Evolutionary conservation across 1,140 invertebrate genomes (phyloP), one percentile per base, ranked within the genome.

Genomic region (Aphidius ervi): DNA sequence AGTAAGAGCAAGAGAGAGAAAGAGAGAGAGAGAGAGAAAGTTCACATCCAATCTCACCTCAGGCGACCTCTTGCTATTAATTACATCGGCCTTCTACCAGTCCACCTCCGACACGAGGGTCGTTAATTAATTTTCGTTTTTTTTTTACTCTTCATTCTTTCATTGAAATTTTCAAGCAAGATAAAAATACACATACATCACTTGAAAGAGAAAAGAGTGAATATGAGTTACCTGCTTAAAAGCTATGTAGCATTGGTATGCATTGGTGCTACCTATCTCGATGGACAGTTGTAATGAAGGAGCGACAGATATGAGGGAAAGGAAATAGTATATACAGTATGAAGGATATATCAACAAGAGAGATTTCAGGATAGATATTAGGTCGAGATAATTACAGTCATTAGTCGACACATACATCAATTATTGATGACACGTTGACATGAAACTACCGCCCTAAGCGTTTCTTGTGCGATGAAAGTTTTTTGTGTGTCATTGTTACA

Each of bases 381-480:
- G 72, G 65, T 74, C 64, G 63, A 66, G 70, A 69, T 77, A 75
- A 75, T 74, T 70, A 74, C 70, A 66, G 68, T 69, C 72, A 75
- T 77, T 77, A 77, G 73, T 71, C 69, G 65, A 69, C 68, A 66
- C 70, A 76, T 77, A 75, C 75, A 77, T 77, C 74, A 77, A 77
- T 77, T 77, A 76, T 76, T 70, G 71, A 75, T 68, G 74, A 74
- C 73, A 74, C 65, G 70, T 70, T 71, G 72, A 74, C 70, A 67
- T 48, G 65, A 65, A 67, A 70, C 67, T 67, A 64, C 59, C 66
- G 68, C 69, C 68, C 59, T 61, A 61, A 67, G 67, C 63, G 58
- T 68, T 58, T 59, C 61, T 62, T 59, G 61, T 43, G n/a, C n/a
- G 59, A 58, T 65, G 65, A 67, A 62, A 62, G 56, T 61, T 70